Evolutionary conservation across 2,113 vertebrate genomes (phyloP).

Genomic region (Cyanocitta stelleri): DNA sequence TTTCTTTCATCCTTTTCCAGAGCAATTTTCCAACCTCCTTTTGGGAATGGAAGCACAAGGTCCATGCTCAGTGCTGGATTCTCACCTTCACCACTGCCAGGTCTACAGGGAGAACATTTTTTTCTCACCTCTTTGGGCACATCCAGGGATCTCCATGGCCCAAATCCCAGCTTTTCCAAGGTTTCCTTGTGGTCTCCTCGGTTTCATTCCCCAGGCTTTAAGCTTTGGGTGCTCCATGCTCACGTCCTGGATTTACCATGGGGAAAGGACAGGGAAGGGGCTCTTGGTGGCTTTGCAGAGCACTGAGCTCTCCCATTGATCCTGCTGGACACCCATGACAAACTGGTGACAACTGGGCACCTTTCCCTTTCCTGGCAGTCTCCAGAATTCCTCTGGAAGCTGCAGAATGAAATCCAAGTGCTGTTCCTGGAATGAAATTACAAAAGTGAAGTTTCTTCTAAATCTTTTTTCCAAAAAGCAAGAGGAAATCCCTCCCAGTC

Average conservation of each 20-base stretch:
- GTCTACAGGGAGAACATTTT: background rate
- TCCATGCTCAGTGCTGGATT: background rate
- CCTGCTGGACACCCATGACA: background rate
- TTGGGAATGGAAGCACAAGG: background rate
- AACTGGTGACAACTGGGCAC: background rate
- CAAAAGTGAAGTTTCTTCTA: background rate
- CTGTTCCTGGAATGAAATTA: background rate
- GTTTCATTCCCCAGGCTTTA: background rate
- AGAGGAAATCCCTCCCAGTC: background rate
- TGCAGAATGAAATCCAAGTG: background rate
- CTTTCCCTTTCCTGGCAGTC: background rate
- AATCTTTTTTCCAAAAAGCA: background rate
- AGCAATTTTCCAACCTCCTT: background rate
- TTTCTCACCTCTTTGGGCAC: background rate
- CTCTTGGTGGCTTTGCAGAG: background rate
- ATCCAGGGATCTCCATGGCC: background rate
- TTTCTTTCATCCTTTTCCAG: background rate
- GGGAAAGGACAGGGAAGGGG: no score
- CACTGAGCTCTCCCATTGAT: background rate
- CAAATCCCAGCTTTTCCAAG: background rate
- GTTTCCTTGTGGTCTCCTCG: background rate
- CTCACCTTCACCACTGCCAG: background rate
- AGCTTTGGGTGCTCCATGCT: background rate
- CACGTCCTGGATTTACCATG: accelerated
- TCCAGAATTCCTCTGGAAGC: background rate